Conservation (phyloP, 2,888 invertebrate species). For the Pemphredon lugubris region DNA sequence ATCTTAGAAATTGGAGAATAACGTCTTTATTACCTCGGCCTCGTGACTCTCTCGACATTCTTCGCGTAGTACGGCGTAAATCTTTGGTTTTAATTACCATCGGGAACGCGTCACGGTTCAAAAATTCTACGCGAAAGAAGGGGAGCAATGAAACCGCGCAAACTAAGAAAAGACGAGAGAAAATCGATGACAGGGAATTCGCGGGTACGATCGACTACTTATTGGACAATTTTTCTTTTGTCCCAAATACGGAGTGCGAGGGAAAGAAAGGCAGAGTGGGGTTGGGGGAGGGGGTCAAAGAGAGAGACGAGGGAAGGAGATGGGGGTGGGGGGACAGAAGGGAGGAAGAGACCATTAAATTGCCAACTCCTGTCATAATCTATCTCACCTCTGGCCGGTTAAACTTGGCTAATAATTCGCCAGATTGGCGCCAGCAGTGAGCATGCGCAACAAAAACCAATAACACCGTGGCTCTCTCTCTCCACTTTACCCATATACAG, state of each 20-base stretch:
- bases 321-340: not conserved
- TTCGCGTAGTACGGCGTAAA: constrained; percentile 14
- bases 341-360: constrained; percentile 59
- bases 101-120: too few species aligned
- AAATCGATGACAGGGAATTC: too few species aligned
- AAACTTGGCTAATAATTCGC: constrained; percentile 79
- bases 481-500: constrained; percentile 59
- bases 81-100: constrained; percentile 39
- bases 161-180: too few species aligned
- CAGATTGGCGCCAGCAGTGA: constrained; percentile 76
- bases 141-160: too few species aligned
- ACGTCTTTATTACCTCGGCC: constrained; percentile 2
- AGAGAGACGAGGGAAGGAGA: not conserved
- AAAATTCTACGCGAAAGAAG: too few species aligned
- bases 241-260: not conserved
- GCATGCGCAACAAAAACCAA: constrained; percentile 80
- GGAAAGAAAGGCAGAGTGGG: not conserved
- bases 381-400: constrained; percentile 69
- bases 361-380: constrained; percentile 66
- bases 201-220: too few species aligned
- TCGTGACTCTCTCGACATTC: constrained; percentile 24
- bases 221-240: too few species aligned
- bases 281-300: not conserved
- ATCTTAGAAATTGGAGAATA: not conserved
- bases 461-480: constrained; percentile 71